Evolutionary conservation across 2,888 invertebrate species (phyloP).

Genomic region (Dioctria linearis): DNA sequence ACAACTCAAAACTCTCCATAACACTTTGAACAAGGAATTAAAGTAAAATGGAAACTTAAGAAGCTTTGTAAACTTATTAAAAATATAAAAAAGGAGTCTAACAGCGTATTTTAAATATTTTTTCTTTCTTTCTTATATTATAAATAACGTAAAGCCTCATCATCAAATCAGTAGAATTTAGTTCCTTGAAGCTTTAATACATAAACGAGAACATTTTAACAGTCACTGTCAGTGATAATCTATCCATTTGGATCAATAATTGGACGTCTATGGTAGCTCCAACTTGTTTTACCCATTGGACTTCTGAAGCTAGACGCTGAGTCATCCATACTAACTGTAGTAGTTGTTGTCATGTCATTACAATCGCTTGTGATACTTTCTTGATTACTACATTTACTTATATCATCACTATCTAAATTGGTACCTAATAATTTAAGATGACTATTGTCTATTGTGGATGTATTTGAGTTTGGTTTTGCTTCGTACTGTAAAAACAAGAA

Average conservation of each 20-base stretch:
- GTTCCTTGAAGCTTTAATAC: conserved; percentile 28
- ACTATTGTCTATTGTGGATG: conserved; percentile 59
- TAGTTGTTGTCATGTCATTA: conserved; percentile 45
- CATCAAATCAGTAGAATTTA: conserved; percentile 9
- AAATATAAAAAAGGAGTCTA: background rate
- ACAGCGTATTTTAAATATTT: conserved; percentile 16
- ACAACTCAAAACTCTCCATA: conserved; percentile 36
- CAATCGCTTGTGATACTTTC: conserved; percentile 20
- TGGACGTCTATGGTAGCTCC: conserved; percentile 64
- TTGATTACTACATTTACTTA: conserved; percentile 38
- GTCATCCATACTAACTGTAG: conserved; percentile 52
- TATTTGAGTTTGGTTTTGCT: conserved; percentile 55
- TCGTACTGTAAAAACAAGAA: conserved; percentile 53
- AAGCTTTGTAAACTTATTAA: conserved; percentile 28
- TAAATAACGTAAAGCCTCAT: conserved; percentile 37
- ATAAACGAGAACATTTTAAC: conserved; percentile 14
- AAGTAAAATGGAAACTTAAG: conserved; percentile 2
- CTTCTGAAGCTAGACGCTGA: conserved; percentile 15
- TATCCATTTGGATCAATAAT: conserved; percentile 71
- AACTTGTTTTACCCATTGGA: conserved; percentile 28
- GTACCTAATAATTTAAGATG: conserved; percentile 59
- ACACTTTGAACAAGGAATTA: conserved; percentile 16
- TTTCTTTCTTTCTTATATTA: background rate
- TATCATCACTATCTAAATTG: conserved; percentile 57
- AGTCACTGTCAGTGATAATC: background rate